Evolutionary conservation across 2,797 vertebrate species (phyloP), one percentile per base, ranked within the genome.

Genomic region (Psittacula derbiana): DNA sequence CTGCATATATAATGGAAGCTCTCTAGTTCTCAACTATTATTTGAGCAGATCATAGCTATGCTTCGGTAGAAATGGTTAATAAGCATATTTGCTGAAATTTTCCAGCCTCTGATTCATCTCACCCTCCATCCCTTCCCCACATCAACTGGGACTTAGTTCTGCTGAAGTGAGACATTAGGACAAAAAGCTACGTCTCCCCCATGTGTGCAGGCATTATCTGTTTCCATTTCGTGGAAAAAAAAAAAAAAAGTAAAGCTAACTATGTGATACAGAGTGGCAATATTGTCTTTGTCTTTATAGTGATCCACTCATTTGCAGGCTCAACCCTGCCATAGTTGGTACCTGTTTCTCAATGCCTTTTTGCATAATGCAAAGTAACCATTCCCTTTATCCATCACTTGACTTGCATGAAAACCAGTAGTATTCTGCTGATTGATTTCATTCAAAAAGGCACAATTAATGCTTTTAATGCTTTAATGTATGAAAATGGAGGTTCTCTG

Each of bases 141-240:
- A 20, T 36, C 43, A 70, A 62, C 33, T 44, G 44, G 20, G 72
- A 75, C 3, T 79, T 61, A 20, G 18, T 31, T 93, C 64, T 88
- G 80, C 55, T 80, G 55, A 55, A 90, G 25, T 66, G 36, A 90
- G 17, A 72, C 31, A 82, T 53, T 31, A 85, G 71, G 25, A 44
- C 27, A 91, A 73, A 58, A 85, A 53, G 19, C 6, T 72, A 3
- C 33, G 16, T 38, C 73, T 84, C 73, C 10, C 64, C 33, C 4
- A 0, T 10, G 36, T 3, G 5, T 3, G 4, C 41, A 80, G 47
- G 23, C 23, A 28, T 16, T 31, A 13, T 7, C n/a, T 38, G 10
- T 30, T 82, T 30, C 67, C 11, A 30, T 80, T 69, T 33, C 13
- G 28, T 16, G 15, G 8, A 31, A 23, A 41, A 61, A 36, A 31